Conservation (phyloP, 2,113 vertebrate species). For the Australoheros scitulus region DNA sequence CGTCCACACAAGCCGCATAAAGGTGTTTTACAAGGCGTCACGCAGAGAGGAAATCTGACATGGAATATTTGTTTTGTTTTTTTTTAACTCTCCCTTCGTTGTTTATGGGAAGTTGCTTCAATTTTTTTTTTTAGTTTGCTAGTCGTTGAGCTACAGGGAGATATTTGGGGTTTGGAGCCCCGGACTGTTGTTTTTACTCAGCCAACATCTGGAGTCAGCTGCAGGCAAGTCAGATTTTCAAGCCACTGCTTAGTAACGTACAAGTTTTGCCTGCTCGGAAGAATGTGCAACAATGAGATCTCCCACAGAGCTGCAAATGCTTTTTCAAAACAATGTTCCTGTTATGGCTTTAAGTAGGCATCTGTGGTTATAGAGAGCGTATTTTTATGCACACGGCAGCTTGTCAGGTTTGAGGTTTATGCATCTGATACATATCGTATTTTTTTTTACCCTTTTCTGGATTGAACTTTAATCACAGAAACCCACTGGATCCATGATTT, state of each 20-base stretch:
- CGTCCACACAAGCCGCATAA: conserved; percentile 48
- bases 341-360: conserved; percentile 30
- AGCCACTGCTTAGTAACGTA: conserved; percentile 49
- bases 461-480: not conserved
- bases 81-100: not conserved
- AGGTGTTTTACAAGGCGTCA: conserved; percentile 69
- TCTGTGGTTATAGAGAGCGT: conserved; percentile 24
- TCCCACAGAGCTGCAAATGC: conserved; percentile 47
- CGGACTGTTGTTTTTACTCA: conserved; percentile 16
- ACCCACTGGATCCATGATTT: not conserved
- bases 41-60: conserved; percentile 53
- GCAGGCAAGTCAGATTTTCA: conserved; percentile 60
- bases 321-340: conserved; percentile 14
- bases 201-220: conserved; percentile 72
- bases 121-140: conserved; percentile 54
- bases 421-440: not conserved
- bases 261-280: conserved; percentile 36
- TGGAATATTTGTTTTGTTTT: conserved; percentile 14
- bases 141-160: conserved; percentile 34
- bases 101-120: conserved; percentile 68
- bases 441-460: not conserved
- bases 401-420: not conserved
- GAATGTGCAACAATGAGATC: conserved; percentile 55
- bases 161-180: conserved; percentile 17
- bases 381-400: conserved; percentile 19